Evolutionary conservation across 2,113 vertebrate genomes (phyloP).

Genomic region (Zosterops lateralis): DNA sequence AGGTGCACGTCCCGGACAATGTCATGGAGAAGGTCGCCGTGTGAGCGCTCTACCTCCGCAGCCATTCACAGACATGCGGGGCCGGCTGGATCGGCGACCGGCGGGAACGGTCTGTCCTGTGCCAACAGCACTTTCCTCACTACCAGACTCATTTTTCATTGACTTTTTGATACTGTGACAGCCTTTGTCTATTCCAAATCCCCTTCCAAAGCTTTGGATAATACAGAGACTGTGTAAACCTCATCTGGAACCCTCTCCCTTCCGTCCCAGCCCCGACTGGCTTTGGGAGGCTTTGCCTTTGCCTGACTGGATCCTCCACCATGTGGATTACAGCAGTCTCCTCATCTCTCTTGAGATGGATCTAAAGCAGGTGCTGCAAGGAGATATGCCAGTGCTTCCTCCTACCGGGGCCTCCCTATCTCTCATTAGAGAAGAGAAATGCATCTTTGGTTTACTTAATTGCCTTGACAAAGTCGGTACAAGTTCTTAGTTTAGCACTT

Average conservation of each 20-base stretch:
- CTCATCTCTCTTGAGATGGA: background rate
- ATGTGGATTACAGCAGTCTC: background rate
- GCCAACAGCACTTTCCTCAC: background rate
- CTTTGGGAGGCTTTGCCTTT: background rate
- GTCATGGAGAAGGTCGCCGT: slow-evolving; percentile 86
- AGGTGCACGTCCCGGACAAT: slow-evolving; percentile 80
- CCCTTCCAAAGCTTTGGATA: background rate
- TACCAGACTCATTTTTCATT: background rate
- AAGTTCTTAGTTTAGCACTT: background rate
- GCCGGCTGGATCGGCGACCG: slow-evolving; percentile 19
- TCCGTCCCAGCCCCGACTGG: background rate
- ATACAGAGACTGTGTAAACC: background rate
- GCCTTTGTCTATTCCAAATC: background rate
- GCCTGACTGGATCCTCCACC: background rate
- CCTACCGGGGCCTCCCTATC: background rate
- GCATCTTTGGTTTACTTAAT: background rate
- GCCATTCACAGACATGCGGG: background rate
- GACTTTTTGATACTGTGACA: background rate
- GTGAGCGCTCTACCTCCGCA: slow-evolving; percentile 38
- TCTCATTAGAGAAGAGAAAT: background rate
- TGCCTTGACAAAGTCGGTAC: background rate
- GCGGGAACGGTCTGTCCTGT: background rate
- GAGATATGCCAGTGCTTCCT: background rate
- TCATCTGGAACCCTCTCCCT: background rate
- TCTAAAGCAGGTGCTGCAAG: background rate